Conservation (phyloP, 2,113 vertebrate genomes). For the Pygoscelis antarcticus region DNA sequence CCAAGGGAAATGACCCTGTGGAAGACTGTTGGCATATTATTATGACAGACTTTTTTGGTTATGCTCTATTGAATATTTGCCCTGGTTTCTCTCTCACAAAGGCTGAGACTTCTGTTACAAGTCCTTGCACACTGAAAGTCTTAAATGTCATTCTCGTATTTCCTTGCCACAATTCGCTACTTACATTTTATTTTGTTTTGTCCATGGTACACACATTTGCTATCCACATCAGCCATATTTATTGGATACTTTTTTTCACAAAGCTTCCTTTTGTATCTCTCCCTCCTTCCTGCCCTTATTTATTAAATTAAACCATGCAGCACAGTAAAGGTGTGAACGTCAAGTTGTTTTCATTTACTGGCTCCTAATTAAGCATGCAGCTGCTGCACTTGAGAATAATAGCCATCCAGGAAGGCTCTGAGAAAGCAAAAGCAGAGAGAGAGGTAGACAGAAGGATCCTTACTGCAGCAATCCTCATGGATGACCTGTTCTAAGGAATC, state of each 20-base stretch:
- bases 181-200: not conserved
- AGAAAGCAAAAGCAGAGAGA: not conserved
- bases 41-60: not conserved
- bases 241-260: not conserved
- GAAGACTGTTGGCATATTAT: not conserved
- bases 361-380: not conserved
- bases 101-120: not conserved
- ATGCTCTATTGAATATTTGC: not conserved
- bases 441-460: not conserved
- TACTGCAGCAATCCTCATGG: not conserved
- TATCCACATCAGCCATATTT: not conserved
- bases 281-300: constrained; percentile 1
- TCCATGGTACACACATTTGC: not conserved
- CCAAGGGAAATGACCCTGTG: not conserved
- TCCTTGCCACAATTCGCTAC: not conserved
- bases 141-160: not conserved
- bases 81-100: not conserved
- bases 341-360: not conserved
- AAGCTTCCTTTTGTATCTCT: not conserved
- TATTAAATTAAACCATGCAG: constrained; percentile 30
- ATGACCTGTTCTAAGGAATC: constrained; percentile 42
- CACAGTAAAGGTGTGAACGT: not conserved
- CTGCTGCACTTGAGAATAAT: not conserved
- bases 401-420: not conserved
- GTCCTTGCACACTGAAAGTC: not conserved